phyloP scores from a whole-genome alignment of 2,888 invertebrate genomes.

The Xestobium rufovillosum region DNA sequence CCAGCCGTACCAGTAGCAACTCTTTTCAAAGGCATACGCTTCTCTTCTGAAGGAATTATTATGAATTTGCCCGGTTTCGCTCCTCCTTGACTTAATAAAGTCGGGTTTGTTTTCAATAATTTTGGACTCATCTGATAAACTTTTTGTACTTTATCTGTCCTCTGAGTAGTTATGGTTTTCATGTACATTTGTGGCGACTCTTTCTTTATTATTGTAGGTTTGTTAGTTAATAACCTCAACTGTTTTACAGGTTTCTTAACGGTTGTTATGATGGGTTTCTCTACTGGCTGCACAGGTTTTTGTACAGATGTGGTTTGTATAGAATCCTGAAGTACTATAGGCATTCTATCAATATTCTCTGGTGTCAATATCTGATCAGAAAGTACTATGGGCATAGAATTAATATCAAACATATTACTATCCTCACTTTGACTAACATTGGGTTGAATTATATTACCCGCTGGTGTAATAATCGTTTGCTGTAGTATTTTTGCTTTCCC shows the following conservation, averaged over 20 bases:
- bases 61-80: conserved; percentile 28
- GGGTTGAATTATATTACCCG: conserved; percentile 37
- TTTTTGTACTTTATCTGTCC: conserved; percentile 17
- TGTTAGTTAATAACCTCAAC: conserved; percentile 12
- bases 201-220: conserved; percentile 10
- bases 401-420: conserved; percentile 58
- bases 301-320: too few relatives aligned
- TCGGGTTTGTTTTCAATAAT: conserved; percentile 26
- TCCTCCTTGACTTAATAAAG: too few relatives aligned
- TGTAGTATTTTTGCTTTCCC: conserved; percentile 40
- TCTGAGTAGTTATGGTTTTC: conserved; percentile 15
- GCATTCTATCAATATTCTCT: conserved; percentile 62
- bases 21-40: conserved; percentile 11
- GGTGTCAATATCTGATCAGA: conserved; percentile 63
- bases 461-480: conserved; percentile 42
- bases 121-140: conserved; percentile 22
- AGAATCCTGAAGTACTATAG: conserved; percentile 47
- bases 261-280: conserved; percentile 7
- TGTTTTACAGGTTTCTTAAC: conserved; percentile 5
- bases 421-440: conserved; percentile 32
- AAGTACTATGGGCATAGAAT: conserved; percentile 68
- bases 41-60: conserved; percentile 16
- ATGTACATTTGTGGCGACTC: conserved; percentile 11
- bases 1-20: conserved; percentile 38
- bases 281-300: conserved; percentile 2